Evolutionary conservation across 2,888 invertebrate species (phyloP), one percentile per base, ranked within the genome.

Genomic region (Pristionchus entomophagus): DNA sequence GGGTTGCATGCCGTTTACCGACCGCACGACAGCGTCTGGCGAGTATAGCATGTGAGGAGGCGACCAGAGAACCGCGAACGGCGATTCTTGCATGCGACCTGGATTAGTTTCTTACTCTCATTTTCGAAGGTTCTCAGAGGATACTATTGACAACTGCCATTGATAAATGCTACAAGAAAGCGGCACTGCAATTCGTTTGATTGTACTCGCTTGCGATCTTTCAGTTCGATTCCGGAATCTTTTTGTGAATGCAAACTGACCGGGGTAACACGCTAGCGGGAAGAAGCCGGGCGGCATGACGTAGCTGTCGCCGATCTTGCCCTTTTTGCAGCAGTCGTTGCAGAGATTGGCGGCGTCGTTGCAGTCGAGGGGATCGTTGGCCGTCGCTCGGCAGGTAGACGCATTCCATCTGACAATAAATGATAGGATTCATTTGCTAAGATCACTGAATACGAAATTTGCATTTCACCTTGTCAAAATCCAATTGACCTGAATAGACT

Each of bases 41-140:
- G 91, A 91, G 69, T 87, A 88, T 22, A 88, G 86, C 86, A 90
- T 91, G 82, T 91, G 90, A 2, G 91, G 91, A 26, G 91, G 86
- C 22, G 91, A 89, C 49, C 88, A 88, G 17, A 91, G 51, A 49
- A 90, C 87, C 8, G 87, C 87, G 83, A 91, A 91, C 22, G 91
- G 91, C 51, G 91, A 86, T 38, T 81, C 77, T 69, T 87, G 59
- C 38, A 86, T 84, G 73, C 87, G 86, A 78, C 90, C 90, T 90
- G n/a, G n/a, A n/a, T n/a, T n/a, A n/a, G n/a, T n/a, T n/a, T n/a
- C n/a, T n/a, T n/a, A n/a, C n/a, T n/a, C n/a, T n/a, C n/a, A n/a
- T n/a, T n/a, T n/a, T n/a, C n/a, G n/a, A n/a, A n/a, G n/a, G n/a
- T n/a, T n/a, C n/a, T n/a, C n/a, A n/a, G n/a, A n/a, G n/a, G n/a